Evolutionary conservation across 2,113 vertebrate genomes (phyloP).

Genomic region (Narcine bancroftii): DNA sequence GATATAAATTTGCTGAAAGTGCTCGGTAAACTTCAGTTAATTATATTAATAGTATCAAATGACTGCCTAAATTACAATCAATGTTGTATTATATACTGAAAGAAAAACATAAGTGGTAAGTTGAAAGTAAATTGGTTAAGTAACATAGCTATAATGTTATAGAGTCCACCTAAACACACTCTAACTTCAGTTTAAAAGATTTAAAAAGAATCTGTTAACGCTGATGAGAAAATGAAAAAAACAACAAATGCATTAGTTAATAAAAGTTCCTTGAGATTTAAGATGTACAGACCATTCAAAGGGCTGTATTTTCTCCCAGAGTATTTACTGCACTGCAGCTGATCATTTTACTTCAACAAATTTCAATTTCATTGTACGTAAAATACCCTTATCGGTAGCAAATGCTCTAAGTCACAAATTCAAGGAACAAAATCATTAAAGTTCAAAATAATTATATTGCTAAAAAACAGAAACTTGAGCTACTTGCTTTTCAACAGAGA

Average conservation of each 20-base stretch:
- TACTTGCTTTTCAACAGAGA: conserved; percentile 16
- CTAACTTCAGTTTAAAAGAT: not conserved
- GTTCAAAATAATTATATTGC: not conserved
- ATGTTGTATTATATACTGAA: not conserved
- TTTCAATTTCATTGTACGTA: not conserved
- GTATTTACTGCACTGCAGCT: not conserved
- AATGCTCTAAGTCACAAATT: not conserved
- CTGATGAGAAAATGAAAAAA: too few species aligned
- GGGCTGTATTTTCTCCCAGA: not conserved
- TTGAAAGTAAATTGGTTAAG: not conserved
- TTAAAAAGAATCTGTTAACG: not conserved
- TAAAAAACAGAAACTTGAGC: not conserved
- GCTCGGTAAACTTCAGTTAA: not conserved
- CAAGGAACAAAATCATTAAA: not conserved
- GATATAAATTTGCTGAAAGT: not conserved
- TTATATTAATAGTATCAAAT: not conserved
- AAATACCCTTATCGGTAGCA: not conserved
- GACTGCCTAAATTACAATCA: not conserved
- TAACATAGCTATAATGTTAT: not conserved
- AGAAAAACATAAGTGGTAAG: not conserved
- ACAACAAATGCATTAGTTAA: not conserved
- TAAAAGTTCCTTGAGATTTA: not conserved
- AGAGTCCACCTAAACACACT: not conserved
- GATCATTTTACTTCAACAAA: not conserved
- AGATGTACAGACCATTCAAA: not conserved